phyloP scores from a whole-genome alignment of 2,797 vertebrate genomes.

The Oreonectes daqikongensis region DNA sequence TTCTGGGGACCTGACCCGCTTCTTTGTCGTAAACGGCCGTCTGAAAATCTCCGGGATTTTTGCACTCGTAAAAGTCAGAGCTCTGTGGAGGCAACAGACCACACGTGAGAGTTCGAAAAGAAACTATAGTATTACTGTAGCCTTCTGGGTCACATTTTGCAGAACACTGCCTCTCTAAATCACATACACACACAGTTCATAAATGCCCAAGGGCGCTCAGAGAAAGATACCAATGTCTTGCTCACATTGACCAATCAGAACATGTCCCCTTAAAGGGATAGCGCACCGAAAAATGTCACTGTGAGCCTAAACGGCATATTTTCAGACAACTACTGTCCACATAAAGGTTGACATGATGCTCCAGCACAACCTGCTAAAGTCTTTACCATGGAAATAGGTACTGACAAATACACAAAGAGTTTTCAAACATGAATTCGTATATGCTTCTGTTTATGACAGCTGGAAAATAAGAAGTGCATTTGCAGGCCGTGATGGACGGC shows the following conservation, averaged over 20 bases:
- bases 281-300: neutral
- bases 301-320: neutral
- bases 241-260: neutral
- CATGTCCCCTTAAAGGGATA: neutral
- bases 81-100: constrained; percentile 20
- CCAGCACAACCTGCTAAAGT: neutral
- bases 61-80: constrained; percentile 30
- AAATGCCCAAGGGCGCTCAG: neutral
- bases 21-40: constrained; percentile 19
- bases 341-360: neutral
- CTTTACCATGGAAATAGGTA: constrained; percentile 15
- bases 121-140: constrained; percentile 1
- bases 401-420: constrained; percentile 39
- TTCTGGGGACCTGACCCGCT: constrained; percentile 19
- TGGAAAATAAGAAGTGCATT: constrained; percentile 31
- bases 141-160: neutral
- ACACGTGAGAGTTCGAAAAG: neutral
- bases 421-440: neutral
- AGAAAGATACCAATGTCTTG: neutral
- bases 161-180: neutral
- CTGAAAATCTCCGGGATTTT: constrained; percentile 29
- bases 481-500: constrained; percentile 49
- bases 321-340: constrained; percentile 8
- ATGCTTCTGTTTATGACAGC: constrained; percentile 16
- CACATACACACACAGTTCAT: neutral